Conservation (phyloP, 2,888 invertebrate species). For the Harpalus rufipes region DNA sequence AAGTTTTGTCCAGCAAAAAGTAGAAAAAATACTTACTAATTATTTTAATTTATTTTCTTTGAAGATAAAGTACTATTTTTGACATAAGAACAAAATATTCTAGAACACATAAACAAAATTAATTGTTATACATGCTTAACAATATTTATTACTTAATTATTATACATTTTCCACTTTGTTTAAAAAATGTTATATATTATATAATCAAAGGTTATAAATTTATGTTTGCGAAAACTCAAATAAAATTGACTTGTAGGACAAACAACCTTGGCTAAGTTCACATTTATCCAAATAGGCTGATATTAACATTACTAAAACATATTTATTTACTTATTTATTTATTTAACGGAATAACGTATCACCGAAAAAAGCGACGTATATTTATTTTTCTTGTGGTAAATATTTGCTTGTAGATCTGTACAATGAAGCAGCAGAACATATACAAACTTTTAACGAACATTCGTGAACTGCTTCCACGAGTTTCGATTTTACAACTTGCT, state of each 20-base stretch:
- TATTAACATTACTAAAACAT: not conserved
- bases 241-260: not conserved
- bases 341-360: not conserved
- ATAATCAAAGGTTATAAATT: slow-evolving; percentile 15
- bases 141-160: slow-evolving; percentile 21
- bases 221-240: slow-evolving; percentile 21
- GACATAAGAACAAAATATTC: not conserved
- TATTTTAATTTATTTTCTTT: too few relatives aligned
- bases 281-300: slow-evolving; percentile 25
- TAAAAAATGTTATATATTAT: slow-evolving; percentile 11
- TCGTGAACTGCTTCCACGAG: not conserved
- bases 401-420: slow-evolving; percentile 2
- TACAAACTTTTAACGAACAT: slow-evolving; percentile 7
- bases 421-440: not conserved
- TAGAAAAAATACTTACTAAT: too few relatives aligned
- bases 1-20: too few relatives aligned
- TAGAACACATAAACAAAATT: not conserved
- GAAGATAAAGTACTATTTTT: too few relatives aligned
- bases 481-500: not conserved
- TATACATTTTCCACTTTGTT: not conserved
- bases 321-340: slow-evolving; percentile 9
- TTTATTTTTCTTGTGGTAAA: slow-evolving; percentile 13
- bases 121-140: not conserved
- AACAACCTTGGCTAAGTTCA: slow-evolving; percentile 13
- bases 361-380: slow-evolving; percentile 8